These are phyloP conservation scores for Sebastes ruberrimus DNA, from an alignment of 2,797 vertebrate genomes.

Conservation along the genomic window DNA sequence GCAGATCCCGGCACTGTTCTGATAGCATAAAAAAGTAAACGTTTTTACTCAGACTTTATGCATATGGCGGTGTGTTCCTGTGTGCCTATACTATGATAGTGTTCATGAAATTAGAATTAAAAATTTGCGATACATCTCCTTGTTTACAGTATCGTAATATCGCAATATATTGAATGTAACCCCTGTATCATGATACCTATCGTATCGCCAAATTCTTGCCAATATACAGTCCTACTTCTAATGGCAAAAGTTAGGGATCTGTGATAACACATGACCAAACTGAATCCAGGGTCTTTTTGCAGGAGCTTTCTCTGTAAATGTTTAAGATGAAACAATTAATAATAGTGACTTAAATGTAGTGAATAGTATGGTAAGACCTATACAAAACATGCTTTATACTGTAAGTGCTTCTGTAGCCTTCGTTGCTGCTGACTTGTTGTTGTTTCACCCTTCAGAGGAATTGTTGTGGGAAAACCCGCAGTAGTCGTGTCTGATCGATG, in stretches of 20 bases:
- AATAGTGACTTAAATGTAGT: neutral
- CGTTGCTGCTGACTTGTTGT: neutral
- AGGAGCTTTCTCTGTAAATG: neutral
- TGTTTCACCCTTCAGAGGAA: neutral
- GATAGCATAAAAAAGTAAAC: too few relatives aligned
- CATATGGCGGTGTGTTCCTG: too few relatives aligned
- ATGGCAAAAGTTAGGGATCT: neutral
- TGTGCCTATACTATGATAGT: too few relatives aligned
- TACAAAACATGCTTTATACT: neutral
- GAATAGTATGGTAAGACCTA: neutral
- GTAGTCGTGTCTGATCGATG: neutral
- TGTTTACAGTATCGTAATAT: too few relatives aligned
- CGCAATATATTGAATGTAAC: too few relatives aligned
- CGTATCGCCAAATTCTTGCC: too few relatives aligned
- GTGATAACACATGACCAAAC: neutral
- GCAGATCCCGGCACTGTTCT: too few relatives aligned
- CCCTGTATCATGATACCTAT: too few relatives aligned
- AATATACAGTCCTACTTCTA: too few relatives aligned
- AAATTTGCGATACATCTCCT: too few relatives aligned
- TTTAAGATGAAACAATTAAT: neutral
- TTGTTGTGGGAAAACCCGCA: constrained; percentile 12
- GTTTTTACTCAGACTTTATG: too few relatives aligned
- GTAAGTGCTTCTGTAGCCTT: neutral
- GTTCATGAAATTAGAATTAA: accelerated
- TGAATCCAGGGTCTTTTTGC: neutral